A percentile compares a stretch with the other conserved stretches of the same genome.
These are phyloP conservation scores for Drosophila setosimentum DNA, from an alignment of 2,888 invertebrate genomes.

Conservation along the genomic window DNA sequence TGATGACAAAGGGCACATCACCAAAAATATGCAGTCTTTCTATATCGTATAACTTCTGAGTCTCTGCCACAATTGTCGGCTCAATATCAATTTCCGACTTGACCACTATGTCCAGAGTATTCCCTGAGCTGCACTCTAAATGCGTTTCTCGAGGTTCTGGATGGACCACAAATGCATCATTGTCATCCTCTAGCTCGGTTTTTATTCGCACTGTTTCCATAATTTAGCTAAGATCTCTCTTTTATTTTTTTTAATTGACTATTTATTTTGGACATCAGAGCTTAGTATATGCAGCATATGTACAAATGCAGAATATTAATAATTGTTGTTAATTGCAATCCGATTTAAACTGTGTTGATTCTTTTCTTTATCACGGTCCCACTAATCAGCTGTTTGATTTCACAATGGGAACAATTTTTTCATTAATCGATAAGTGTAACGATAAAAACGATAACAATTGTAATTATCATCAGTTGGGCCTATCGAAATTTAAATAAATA, in stretches of 20 bases:
- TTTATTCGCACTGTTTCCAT: slow-evolving; percentile 52
- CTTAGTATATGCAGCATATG: neutral
- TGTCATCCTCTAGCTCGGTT: slow-evolving; percentile 16
- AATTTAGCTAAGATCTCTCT: neutral
- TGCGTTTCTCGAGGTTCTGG: neutral
- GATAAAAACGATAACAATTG: neutral
- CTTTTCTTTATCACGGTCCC: neutral
- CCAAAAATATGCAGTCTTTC: slow-evolving; percentile 42
- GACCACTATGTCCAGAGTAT: neutral
- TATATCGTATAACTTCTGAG: slow-evolving; percentile 54
- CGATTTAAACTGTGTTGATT: neutral
- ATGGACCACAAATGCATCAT: neutral
- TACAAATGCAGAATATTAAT: neutral
- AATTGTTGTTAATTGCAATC: neutral
- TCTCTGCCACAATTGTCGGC: slow-evolving; percentile 15
- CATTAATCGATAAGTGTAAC: neutral
- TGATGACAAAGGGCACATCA: slow-evolving; percentile 64
- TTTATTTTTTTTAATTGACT: neutral
- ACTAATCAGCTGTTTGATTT: slow-evolving; percentile 21
- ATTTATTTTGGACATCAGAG: neutral
- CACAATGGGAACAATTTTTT: neutral
- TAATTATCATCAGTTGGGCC: neutral
- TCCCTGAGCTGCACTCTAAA: neutral
- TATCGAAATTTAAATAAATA: neutral
- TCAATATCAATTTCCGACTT: slow-evolving; percentile 38